A percentile compares a stretch with the other conserved stretches of the same genome.
Evolutionary conservation across 2,888 invertebrate genomes (phyloP).

Genomic region (Meta bourneti): DNA sequence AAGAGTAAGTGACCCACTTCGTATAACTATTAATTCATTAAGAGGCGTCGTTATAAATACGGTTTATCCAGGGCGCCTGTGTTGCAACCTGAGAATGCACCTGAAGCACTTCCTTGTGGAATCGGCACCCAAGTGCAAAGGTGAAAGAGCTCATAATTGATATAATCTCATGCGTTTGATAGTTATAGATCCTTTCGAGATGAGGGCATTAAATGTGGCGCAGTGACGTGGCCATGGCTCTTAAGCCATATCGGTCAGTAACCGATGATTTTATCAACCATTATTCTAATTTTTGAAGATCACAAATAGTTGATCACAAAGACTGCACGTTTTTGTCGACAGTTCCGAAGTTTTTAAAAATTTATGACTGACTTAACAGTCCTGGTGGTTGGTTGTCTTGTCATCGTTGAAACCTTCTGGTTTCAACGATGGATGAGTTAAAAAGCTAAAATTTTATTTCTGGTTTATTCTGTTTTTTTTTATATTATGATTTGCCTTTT

Average conservation of each 20-base stretch:
- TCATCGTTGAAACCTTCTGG: no score
- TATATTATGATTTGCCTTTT: no score
- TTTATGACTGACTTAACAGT: no score
- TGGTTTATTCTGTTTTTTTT: no score
- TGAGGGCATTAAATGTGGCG: neutral
- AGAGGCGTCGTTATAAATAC: neutral
- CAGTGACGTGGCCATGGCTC: neutral
- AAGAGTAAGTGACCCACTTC: neutral
- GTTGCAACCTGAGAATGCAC: neutral
- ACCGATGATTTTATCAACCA: neutral
- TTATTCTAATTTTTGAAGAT: no score
- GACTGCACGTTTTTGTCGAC: no score
- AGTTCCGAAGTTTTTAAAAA: no score
- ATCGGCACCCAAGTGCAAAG: slow-evolving; percentile 18
- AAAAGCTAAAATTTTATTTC: no score
- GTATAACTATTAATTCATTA: slow-evolving; percentile 23
- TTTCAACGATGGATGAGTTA: no score
- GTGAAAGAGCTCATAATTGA: neutral
- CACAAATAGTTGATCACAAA: no score
- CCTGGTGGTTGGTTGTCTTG: no score
- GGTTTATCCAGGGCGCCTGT: neutral
- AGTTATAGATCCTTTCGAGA: neutral
- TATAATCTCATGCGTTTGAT: neutral
- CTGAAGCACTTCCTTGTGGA: slow-evolving; percentile 12
- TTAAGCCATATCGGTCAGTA: neutral